Conservation (phyloP, 2,888 invertebrate genomes). For the Polyommatus iphigenia region DNA sequence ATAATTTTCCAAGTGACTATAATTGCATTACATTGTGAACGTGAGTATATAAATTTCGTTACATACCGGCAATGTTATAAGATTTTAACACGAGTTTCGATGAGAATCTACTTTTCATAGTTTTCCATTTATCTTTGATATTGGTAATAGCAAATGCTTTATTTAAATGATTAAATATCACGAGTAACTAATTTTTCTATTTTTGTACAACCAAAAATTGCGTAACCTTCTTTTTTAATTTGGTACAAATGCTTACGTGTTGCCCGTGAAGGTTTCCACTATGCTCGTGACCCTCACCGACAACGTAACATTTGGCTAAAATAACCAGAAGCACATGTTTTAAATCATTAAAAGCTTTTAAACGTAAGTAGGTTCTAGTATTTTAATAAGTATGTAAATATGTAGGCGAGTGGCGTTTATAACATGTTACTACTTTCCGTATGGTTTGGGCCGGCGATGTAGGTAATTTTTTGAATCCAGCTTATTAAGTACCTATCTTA, state of each 20-base stretch:
- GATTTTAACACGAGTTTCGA: conserved; percentile 23
- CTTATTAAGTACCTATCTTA: background rate
- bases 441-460: conserved; percentile 41
- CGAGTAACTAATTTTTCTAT: conserved; percentile 30
- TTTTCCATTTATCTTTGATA: background rate
- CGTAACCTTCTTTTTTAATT: conserved; percentile 76
- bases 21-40: conserved; percentile 18
- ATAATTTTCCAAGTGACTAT: conserved; percentile 20
- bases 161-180: background rate
- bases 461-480: conserved; percentile 9
- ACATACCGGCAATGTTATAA: conserved; percentile 14
- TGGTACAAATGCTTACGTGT: conserved; percentile 77
- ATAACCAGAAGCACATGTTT: conserved; percentile 55
- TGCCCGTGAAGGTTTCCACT: conserved; percentile 73
- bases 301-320: conserved; percentile 49
- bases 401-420: background rate
- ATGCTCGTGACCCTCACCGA: conserved; percentile 71
- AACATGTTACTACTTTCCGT: conserved; percentile 39
- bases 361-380: conserved; percentile 40
- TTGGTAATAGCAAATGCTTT: background rate
- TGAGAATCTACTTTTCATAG: background rate
- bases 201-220: conserved; percentile 66
- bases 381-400: background rate
- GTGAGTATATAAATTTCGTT: conserved; percentile 23
- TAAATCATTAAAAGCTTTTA: conserved; percentile 45